phyloP scores from a whole-genome alignment of 1,140 invertebrate species.

The Zeugodacus cucurbitae region DNA sequence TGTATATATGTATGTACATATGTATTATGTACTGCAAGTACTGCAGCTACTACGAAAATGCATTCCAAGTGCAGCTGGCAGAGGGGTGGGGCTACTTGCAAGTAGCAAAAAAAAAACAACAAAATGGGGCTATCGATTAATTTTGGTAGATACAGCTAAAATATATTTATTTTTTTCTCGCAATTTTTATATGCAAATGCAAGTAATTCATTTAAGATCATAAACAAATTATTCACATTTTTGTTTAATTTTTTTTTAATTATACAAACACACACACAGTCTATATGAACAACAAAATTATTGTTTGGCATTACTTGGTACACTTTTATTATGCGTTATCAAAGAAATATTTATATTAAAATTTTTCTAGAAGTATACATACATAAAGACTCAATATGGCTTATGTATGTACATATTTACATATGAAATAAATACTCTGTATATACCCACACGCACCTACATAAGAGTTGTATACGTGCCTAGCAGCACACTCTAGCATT shows the following conservation, averaged over 20 bases:
- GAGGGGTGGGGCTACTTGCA: not conserved
- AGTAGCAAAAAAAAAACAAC: conserved; percentile 14
- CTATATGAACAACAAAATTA: not conserved
- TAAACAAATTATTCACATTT: too few relatives aligned
- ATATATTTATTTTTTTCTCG: not conserved
- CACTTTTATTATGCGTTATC: not conserved
- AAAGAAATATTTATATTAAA: not conserved
- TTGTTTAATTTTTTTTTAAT: too few relatives aligned
- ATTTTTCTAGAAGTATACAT: too few relatives aligned
- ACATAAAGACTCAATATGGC: not conserved
- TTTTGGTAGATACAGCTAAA: conserved; percentile 2
- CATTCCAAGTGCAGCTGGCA: conserved; percentile 18
- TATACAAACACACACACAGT: not conserved
- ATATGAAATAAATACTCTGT: not conserved
- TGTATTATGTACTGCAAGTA: not conserved
- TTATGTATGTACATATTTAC: not conserved
- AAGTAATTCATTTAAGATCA: too few relatives aligned
- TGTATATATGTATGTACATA: not conserved
- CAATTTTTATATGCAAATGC: not conserved
- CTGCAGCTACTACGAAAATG: conserved; percentile 1
- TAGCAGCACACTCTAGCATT: not conserved
- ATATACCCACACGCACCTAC: not conserved
- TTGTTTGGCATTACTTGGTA: not conserved
- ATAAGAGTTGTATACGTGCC: not conserved
- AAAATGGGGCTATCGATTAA: conserved; percentile 2